Percentiles rank a stretch among this genome's conserved stretches.
phyloP scores from a whole-genome alignment of 2,113 vertebrate species.

The Oriolus oriolus region DNA sequence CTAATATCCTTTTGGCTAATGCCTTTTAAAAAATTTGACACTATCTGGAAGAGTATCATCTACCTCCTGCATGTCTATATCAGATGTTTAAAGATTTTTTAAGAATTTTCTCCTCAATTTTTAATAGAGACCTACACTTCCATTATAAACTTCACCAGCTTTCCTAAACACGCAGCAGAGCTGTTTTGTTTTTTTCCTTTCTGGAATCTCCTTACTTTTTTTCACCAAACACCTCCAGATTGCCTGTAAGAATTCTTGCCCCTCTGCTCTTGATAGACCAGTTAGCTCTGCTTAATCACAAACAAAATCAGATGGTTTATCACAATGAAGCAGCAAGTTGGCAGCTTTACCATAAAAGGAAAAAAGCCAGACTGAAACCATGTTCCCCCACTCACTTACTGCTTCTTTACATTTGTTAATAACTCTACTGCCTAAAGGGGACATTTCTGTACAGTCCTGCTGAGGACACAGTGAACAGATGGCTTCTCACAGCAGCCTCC shows the following conservation, averaged over 20 bases:
- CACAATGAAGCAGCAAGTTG: constrained; percentile 40
- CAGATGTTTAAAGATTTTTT: neutral
- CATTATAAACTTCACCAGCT: neutral
- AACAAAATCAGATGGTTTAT: constrained; percentile 60
- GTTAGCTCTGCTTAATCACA: constrained; percentile 60
- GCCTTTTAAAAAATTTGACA: neutral
- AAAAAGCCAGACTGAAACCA: neutral
- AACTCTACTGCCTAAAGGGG: constrained; percentile 4
- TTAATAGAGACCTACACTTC: neutral
- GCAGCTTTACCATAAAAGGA: constrained; percentile 79
- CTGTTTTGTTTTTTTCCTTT: neutral
- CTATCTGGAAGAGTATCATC: neutral
- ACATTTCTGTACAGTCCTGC: constrained; percentile 8
- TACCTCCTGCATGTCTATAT: neutral
- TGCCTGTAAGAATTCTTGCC: neutral
- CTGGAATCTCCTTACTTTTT: neutral
- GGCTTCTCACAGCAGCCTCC: constrained; percentile 9
- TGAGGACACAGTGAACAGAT: neutral
- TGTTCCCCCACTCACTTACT: neutral
- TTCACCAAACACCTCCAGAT: neutral
- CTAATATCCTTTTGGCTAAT: neutral
- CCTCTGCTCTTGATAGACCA: constrained; percentile 22
- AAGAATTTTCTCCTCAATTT: neutral
- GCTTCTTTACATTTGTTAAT: constrained; percentile 48
- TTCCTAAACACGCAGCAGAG: neutral